Percentiles rank a stretch among this genome's conserved stretches.
These are phyloP conservation scores for Geophilus truncorum DNA, from an alignment of 2,888 invertebrate genomes.

Conservation along the genomic window DNA sequence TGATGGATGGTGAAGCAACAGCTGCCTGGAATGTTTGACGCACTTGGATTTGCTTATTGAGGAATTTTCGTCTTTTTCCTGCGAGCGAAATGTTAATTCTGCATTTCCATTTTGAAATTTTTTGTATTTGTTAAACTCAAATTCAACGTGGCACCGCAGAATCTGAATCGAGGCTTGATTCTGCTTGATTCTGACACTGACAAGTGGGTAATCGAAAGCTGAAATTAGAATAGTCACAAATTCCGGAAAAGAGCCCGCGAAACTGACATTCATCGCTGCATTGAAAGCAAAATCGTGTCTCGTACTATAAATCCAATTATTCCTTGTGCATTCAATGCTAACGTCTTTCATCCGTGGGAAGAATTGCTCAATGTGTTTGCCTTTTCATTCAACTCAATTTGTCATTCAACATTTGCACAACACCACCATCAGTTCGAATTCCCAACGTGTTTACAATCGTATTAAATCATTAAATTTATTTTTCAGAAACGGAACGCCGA, in stretches of 20 bases:
- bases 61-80: not conserved
- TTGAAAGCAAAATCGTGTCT: not conserved
- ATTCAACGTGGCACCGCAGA: not conserved
- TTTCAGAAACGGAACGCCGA: constrained; percentile 37
- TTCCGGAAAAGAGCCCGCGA: not conserved
- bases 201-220: not conserved
- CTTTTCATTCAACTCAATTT: not conserved
- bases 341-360: not conserved
- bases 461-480: not conserved
- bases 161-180: not conserved
- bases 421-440: too few relatives aligned
- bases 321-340: not conserved
- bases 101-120: not conserved
- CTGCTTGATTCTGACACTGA: too few relatives aligned
- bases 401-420: not conserved
- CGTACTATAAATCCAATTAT: not conserved
- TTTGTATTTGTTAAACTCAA: not conserved
- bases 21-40: constrained; percentile 11
- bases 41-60: constrained; percentile 1
- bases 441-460: not conserved
- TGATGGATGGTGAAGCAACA: constrained; percentile 6
- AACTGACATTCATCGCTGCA: not conserved
- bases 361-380: not conserved
- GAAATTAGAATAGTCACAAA: not conserved
- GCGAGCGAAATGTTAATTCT: not conserved